A percentile compares a stretch with the other conserved stretches of the same genome.
Evolutionary conservation across 2,888 invertebrate genomes (phyloP).

Genomic region (Dolichopus griseipennis): DNA sequence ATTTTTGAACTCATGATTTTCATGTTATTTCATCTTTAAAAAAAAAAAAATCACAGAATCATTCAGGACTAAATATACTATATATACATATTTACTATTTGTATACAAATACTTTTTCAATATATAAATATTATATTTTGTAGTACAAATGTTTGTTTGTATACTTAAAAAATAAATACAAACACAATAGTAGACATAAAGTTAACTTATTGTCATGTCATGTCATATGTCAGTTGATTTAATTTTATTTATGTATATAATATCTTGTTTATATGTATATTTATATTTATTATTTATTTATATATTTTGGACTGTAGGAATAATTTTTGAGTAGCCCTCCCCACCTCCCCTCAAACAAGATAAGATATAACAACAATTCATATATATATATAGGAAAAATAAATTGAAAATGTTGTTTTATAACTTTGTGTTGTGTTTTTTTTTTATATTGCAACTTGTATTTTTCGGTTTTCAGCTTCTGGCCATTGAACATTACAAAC

Average conservation of each 20-base stretch:
- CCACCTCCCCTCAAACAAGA: too few relatives aligned
- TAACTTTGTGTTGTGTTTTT: not conserved
- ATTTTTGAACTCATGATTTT: too few relatives aligned
- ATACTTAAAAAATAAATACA: not conserved
- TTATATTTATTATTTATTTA: not conserved
- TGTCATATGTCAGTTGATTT: conserved; percentile 4
- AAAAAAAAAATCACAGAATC: too few relatives aligned
- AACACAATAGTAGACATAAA: not conserved
- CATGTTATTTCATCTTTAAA: too few relatives aligned
- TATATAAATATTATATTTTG: too few relatives aligned
- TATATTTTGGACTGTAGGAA: not conserved
- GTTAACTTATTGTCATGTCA: conserved; percentile 12
- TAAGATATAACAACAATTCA: too few relatives aligned
- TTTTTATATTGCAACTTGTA: not conserved
- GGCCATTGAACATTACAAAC: conserved; percentile 4
- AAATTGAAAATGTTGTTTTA: too few relatives aligned
- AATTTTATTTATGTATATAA: not conserved
- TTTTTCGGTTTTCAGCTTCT: not conserved
- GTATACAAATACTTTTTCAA: too few relatives aligned
- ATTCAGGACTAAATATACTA: too few relatives aligned
- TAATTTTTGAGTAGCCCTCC: too few relatives aligned
- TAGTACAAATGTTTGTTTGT: not conserved
- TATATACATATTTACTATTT: too few relatives aligned
- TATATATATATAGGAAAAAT: too few relatives aligned
- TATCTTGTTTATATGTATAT: conserved; percentile 3